Conservation (phyloP, 2,888 invertebrate species). For the Perithous albicinctus region DNA sequence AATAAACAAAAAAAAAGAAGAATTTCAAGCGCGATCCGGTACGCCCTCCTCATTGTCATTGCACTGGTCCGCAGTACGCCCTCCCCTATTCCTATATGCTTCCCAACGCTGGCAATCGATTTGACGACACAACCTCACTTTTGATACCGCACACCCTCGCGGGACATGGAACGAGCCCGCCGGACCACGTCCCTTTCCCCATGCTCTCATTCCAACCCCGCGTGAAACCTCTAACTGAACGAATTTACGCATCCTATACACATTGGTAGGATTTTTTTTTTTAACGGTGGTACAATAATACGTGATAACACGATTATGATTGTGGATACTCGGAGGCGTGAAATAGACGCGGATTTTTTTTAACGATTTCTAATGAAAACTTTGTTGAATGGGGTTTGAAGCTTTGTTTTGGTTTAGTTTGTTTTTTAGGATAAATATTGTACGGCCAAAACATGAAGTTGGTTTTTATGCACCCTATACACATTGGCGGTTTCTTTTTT, state of each 20-base stretch:
- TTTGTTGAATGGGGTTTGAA: not conserved
- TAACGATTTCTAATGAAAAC: not conserved
- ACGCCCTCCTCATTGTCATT: slow-evolving; percentile 58
- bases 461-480: slow-evolving; percentile 38
- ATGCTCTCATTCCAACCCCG: slow-evolving; percentile 51
- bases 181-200: slow-evolving; percentile 20
- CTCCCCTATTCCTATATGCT: not conserved
- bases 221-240: slow-evolving; percentile 68
- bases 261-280: not conserved
- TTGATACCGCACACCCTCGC: slow-evolving; percentile 62
- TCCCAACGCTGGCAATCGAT: slow-evolving; percentile 67
- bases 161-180: slow-evolving; percentile 52
- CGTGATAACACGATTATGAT: slow-evolving; percentile 16
- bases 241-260: slow-evolving; percentile 45
- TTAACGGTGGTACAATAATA: not conserved
- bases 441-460: too few species aligned
- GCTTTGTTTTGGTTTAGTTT: slow-evolving; percentile 8
- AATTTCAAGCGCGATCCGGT: slow-evolving; percentile 41
- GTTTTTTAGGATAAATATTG: not conserved
- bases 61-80: slow-evolving; percentile 33
- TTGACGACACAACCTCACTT: slow-evolving; percentile 70
- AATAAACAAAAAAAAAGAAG: slow-evolving; percentile 64
- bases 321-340: slow-evolving; percentile 25
- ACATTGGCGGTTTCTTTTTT: not conserved
- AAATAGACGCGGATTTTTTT: slow-evolving; percentile 9